A percentile compares a stretch with the other conserved stretches of the same genome.
phyloP scores from a whole-genome alignment of 2,113 vertebrate species.

The Hippoglossus stenolepis region DNA sequence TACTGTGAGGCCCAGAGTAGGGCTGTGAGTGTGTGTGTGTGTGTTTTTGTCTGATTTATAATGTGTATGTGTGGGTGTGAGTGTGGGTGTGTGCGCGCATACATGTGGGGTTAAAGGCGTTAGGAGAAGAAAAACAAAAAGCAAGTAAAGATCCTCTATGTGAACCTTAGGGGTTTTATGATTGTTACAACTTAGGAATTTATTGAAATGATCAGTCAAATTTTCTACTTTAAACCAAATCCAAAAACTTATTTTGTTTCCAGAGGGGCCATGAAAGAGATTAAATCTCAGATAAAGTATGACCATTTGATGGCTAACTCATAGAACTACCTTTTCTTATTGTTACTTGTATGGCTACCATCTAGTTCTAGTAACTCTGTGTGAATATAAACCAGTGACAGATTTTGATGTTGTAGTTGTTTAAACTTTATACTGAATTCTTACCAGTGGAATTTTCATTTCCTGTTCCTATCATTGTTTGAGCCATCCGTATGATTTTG shows the following conservation, averaged over 20 bases:
- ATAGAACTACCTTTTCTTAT: conserved; percentile 29
- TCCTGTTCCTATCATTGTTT: conserved; percentile 28
- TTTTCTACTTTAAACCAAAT: conserved; percentile 57
- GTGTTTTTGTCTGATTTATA: conserved; percentile 30
- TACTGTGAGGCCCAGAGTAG: conserved; percentile 71
- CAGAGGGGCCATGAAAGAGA: conserved; percentile 36
- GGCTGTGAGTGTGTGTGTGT: conserved; percentile 48
- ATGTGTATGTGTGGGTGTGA: conserved; percentile 20
- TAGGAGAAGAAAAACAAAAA: conserved; percentile 24
- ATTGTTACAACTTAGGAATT: conserved; percentile 18
- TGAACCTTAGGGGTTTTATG: conserved; percentile 48
- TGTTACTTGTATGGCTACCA: conserved; percentile 36
- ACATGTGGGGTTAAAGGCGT: conserved; percentile 19
- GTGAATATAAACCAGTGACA: conserved; percentile 59
- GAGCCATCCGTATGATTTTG: conserved; percentile 38
- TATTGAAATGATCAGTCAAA: conserved; percentile 47
- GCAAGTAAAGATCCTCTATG: conserved; percentile 35
- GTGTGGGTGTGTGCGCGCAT: conserved; percentile 15
- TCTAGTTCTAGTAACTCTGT: conserved; percentile 47
- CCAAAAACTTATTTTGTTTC: conserved; percentile 24
- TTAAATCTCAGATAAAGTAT: conserved; percentile 44
- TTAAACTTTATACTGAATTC: conserved; percentile 48
- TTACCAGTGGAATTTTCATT: conserved; percentile 26
- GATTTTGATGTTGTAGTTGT: conserved; percentile 48
- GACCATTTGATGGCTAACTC: conserved; percentile 53